These are phyloP conservation scores for Scaptomyza tumidula DNA, from an alignment of 2,888 invertebrate genomes.

Conservation along the genomic window DNA sequence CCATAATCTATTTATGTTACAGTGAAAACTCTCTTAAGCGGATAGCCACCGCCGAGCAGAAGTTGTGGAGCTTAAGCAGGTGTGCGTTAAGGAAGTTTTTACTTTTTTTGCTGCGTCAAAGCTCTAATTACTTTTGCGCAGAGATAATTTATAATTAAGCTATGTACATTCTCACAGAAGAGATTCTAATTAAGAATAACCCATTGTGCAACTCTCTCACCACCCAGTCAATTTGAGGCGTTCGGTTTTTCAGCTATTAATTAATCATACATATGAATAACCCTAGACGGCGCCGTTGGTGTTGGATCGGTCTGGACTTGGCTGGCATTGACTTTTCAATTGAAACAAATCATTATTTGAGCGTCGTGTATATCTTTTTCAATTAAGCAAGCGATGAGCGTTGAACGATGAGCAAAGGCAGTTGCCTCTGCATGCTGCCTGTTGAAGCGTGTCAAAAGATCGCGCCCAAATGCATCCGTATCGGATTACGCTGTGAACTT, in stretches of 20 bases:
- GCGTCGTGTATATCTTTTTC: conserved; percentile 61
- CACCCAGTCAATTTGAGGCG: conserved; percentile 37
- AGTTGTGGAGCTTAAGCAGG: too few species aligned
- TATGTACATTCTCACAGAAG: conserved; percentile 41
- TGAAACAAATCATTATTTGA: conserved; percentile 79
- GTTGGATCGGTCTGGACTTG: conserved; percentile 25
- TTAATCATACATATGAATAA: conserved; percentile 47
- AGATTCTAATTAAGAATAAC: conserved; percentile 28
- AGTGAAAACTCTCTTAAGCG: too few species aligned
- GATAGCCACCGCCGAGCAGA: too few species aligned
- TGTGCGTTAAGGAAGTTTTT: too few species aligned
- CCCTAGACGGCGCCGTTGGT: conserved; percentile 31
- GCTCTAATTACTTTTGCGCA: conserved; percentile 8
- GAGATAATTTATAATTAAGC: conserved; percentile 38
- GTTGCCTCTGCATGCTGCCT: conserved; percentile 13
- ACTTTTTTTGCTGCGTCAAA: not conserved
- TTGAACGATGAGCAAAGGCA: conserved; percentile 16
- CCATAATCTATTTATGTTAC: too few species aligned
- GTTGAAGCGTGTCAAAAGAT: conserved; percentile 73
- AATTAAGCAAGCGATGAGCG: conserved; percentile 57
- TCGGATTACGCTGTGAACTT: conserved; percentile 37
- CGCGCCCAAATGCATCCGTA: conserved; percentile 62
- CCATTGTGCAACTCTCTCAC: conserved; percentile 40
- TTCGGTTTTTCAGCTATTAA: conserved; percentile 46
- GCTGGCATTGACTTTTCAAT: conserved; percentile 75